Conservation (phyloP, 2,113 vertebrate genomes). For the Bos javanicus region DNA sequence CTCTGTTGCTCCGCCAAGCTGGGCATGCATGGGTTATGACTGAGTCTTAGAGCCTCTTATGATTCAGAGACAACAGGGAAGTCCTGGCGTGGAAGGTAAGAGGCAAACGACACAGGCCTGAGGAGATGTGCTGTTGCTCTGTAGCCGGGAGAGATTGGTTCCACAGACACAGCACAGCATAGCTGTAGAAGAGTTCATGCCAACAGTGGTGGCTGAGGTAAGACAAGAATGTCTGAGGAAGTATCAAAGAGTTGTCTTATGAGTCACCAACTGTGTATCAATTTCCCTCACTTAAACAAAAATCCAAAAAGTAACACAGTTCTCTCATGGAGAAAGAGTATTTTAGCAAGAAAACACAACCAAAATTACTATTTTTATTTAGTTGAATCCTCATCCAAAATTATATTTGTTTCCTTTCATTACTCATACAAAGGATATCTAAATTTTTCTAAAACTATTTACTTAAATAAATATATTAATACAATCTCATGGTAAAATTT, state of each 20-base stretch:
- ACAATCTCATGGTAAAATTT: neutral
- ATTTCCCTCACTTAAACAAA: neutral
- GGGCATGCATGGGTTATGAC: neutral
- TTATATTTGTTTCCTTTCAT: neutral
- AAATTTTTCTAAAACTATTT: neutral
- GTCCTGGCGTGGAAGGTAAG: neutral
- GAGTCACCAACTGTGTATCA: neutral
- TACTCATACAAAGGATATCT: neutral
- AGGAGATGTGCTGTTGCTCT: neutral
- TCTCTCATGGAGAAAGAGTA: neutral
- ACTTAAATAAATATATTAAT: neutral
- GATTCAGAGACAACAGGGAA: neutral
- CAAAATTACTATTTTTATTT: neutral
- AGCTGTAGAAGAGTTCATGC: neutral
- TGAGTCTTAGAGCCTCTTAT: neutral
- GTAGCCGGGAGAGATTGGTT: neutral
- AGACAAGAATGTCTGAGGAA: neutral
- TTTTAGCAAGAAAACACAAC: neutral
- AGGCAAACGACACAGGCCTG: neutral
- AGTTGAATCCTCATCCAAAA: neutral
- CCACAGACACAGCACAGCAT: neutral
- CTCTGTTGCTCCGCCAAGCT: neutral
- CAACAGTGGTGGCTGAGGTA: neutral
- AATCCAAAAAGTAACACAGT: neutral
- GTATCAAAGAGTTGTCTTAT: neutral